Evolutionary conservation across 2,888 invertebrate species (phyloP).

Genomic region (Helobdella robusta): DNA sequence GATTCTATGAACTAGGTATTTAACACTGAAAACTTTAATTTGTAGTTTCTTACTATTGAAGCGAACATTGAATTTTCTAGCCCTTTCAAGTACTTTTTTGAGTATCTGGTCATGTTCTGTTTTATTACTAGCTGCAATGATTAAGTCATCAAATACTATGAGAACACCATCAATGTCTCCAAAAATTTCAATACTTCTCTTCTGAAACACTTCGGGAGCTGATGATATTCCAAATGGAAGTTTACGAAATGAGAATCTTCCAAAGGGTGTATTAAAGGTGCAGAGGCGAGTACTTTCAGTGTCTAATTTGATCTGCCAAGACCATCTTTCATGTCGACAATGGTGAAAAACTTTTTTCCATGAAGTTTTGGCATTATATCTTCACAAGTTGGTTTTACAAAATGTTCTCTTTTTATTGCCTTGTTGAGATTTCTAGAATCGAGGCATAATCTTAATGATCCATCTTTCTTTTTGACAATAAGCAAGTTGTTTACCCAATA

Average conservation of each 20-base stretch:
- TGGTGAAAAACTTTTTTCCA: slow-evolving; percentile 32
- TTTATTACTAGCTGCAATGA: slow-evolving; percentile 30
- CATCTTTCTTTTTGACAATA: no score
- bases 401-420: slow-evolving; percentile 29
- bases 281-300: slow-evolving; percentile 32
- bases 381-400: slow-evolving; percentile 27
- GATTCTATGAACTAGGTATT: slow-evolving; percentile 32
- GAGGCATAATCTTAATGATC: background rate
- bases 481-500: no score
- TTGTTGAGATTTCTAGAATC: slow-evolving; percentile 7
- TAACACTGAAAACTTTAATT: slow-evolving; percentile 29
- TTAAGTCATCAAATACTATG: slow-evolving; percentile 30
- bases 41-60: slow-evolving; percentile 33
- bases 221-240: slow-evolving; percentile 33
- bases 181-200: slow-evolving; percentile 28
- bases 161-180: slow-evolving; percentile 28
- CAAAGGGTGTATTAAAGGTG: slow-evolving; percentile 35
- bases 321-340: slow-evolving; percentile 32
- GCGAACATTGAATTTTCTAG: slow-evolving; percentile 12
- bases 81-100: slow-evolving; percentile 31
- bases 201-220: slow-evolving; percentile 33
- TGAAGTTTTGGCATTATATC: slow-evolving; percentile 23
- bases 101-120: no score
- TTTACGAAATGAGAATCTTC: slow-evolving; percentile 29
- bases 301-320: slow-evolving; percentile 34